phyloP scores from a whole-genome alignment of 2,113 vertebrate genomes.

The Thunnus thynnus region DNA sequence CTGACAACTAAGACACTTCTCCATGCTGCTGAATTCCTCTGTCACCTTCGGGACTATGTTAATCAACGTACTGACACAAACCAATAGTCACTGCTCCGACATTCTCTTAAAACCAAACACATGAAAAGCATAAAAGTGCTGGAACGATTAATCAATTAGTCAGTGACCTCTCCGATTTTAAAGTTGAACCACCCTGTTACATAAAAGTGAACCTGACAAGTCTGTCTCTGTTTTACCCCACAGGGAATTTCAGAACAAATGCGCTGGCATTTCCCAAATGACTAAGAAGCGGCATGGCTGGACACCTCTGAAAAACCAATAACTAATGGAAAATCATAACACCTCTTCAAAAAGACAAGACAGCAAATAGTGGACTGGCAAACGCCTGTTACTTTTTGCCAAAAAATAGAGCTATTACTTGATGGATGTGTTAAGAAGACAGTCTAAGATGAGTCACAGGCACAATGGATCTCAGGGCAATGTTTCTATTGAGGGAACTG shows the following conservation, averaged over 20 bases:
- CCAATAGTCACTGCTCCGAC: neutral
- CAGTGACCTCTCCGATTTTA: neutral
- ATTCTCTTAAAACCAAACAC: too few relatives aligned
- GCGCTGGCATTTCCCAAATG: slow-evolving; percentile 26
- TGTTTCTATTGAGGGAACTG: slow-evolving; percentile 20
- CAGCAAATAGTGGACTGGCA: slow-evolving; percentile 16
- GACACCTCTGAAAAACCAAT: neutral
- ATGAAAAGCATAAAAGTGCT: neutral
- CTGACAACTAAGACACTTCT: neutral
- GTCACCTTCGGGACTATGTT: slow-evolving; percentile 2
- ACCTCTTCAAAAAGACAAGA: neutral
- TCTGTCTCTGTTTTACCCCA: slow-evolving; percentile 4
- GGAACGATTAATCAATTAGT: neutral
- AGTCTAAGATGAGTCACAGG: slow-evolving; percentile 36
- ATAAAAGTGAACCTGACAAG: slow-evolving; percentile 10
- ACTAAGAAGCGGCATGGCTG: slow-evolving; percentile 10
- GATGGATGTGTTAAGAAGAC: slow-evolving; percentile 18
- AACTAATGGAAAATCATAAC: slow-evolving; percentile 5
- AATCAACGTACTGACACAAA: slow-evolving; percentile 9
- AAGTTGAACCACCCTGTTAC: neutral
- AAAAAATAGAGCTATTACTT: slow-evolving; percentile 27
- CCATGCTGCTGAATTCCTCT: neutral
- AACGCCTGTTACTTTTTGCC: neutral
- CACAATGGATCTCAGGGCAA: slow-evolving; percentile 12
- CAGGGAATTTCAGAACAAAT: slow-evolving; percentile 38